Evolutionary conservation across 2,888 invertebrate genomes (phyloP).

Genomic region (Quadroppia sp.): DNA sequence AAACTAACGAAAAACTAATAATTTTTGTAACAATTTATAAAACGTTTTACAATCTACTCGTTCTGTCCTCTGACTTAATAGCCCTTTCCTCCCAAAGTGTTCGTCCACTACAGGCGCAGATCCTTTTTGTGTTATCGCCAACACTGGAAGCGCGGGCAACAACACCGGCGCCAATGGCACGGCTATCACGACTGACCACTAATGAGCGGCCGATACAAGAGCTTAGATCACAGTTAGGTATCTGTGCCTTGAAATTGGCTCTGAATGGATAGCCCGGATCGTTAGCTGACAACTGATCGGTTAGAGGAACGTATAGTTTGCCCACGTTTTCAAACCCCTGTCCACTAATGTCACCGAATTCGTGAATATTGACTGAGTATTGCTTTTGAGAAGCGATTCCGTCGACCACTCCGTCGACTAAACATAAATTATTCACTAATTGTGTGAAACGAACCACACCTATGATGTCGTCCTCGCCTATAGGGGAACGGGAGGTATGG

Average conservation of each 20-base stretch:
- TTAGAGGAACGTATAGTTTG: not conserved
- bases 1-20: too few relatives aligned
- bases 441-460: constrained; percentile 43
- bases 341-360: constrained; percentile 42
- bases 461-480: constrained; percentile 21
- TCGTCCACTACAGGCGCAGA: constrained; percentile 42
- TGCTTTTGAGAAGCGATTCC: constrained; percentile 9
- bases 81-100: constrained; percentile 43
- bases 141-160: constrained; percentile 43
- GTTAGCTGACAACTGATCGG: not conserved
- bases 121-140: constrained; percentile 40
- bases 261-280: not conserved
- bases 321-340: constrained; percentile 36
- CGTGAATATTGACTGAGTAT: constrained; percentile 40
- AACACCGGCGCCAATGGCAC: constrained; percentile 40
- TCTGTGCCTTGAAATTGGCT: constrained; percentile 24
- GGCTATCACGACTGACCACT: constrained; percentile 18
- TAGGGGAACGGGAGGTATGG: not conserved
- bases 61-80: constrained; percentile 4
- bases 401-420: constrained; percentile 43
- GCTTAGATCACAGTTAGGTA: constrained; percentile 38
- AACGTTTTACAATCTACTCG: not conserved
- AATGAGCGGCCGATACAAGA: constrained; percentile 41
- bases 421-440: constrained; percentile 35
- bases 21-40: too few relatives aligned